Evolutionary conservation across 2,113 vertebrate species (phyloP), one percentile per base, ranked within the genome.

Genomic region (Mesitornis unicolor): DNA sequence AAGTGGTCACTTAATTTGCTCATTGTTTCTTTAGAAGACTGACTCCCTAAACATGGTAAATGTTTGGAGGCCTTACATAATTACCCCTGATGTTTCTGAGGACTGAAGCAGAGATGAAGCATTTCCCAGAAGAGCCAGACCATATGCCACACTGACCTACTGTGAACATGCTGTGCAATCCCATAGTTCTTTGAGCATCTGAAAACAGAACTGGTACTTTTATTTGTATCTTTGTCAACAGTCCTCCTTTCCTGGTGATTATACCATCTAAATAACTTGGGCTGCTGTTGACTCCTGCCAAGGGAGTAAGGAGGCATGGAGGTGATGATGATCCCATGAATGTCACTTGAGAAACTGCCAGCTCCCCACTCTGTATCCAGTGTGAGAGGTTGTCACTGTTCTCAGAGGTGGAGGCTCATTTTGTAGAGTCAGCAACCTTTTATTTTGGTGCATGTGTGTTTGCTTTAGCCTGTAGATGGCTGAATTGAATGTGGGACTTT

Each of bases 401-500:
- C 56, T 36, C 47, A 75, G 60, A 59, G 64, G 42, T 24, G 28
- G 42, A 78, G 17, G 15, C 56, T 45, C 14, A 29, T 84, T 79
- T 26, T 45, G 22, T 42, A 10, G 54, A 60, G 47, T 87, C 75
- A 85, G 56, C 42, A 67, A 0, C 75, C 24, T 61, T 81, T 51
- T 51, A 6, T 53, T 82, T n/a, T 74, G 40, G 31, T 33, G 9
- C 0, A 0, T 29, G 8, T 65, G 16, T 83, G 26, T 81, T 54
- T 13, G 6, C 33, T 54, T 84, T 45, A 84, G 50, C 43, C n/a
- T 3, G 1, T n/a, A 50, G 26, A 19, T 77, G 60, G 26, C 29
- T 84, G 61, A 87, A 88, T 10, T 54, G 48, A 61, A 57, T 70
- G 6, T 64, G 28, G 40, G 33, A 64, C 71, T 78, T 59, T 13